Conservation (phyloP, 1,140 invertebrate species). For the Drosophila yakuba region DNA sequence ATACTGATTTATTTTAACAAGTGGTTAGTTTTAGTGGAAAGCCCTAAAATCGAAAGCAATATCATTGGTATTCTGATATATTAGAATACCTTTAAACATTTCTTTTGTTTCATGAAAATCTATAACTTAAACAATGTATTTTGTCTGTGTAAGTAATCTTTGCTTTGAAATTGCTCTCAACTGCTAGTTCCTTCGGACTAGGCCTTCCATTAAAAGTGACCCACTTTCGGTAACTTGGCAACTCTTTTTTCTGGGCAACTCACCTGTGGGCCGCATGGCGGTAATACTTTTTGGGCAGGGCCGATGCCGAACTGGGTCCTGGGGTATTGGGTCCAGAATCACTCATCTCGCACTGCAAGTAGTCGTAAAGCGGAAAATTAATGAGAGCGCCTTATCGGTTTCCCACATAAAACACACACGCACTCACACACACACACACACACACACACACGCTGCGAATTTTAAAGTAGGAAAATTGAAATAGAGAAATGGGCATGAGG, state of each 20-base stretch:
- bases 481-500: constrained; percentile 1
- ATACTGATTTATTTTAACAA: no score
- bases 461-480: constrained; percentile 13
- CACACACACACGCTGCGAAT: constrained; percentile 5
- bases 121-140: no score
- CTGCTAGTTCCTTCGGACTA: neutral
- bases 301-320: constrained; percentile 46
- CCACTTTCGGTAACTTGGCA: neutral
- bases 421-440: neutral
- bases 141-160: neutral
- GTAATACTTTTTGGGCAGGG: constrained; percentile 70
- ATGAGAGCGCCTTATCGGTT: neutral
- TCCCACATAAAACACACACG: neutral
- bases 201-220: neutral
- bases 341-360: constrained; percentile 67
- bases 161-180: neutral
- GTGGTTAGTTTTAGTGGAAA: neutral
- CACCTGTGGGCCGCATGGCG: constrained; percentile 71
- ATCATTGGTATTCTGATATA: no score
- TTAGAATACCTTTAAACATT: neutral
- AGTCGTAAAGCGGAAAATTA: constrained; percentile 6
- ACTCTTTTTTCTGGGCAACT: constrained; percentile 17
- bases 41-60: no score
- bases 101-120: neutral
- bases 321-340: constrained; percentile 73